These are phyloP conservation scores for Drosophila tanythrix DNA, from an alignment of 2,888 invertebrate genomes.

Conservation along the genomic window DNA sequence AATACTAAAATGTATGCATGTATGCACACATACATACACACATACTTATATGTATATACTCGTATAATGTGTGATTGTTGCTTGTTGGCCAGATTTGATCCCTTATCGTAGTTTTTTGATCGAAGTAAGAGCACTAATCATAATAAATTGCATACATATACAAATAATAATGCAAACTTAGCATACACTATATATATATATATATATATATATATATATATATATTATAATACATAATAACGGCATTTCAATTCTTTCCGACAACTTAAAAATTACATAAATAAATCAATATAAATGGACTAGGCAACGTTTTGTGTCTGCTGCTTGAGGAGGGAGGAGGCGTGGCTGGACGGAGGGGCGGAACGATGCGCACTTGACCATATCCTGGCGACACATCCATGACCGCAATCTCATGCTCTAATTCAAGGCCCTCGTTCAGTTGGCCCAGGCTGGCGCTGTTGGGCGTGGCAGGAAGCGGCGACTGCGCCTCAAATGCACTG, in stretches of 20 bases:
- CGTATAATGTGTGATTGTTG: constrained; percentile 45
- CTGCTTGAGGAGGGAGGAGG: constrained; percentile 17
- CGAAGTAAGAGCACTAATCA: constrained; percentile 35
- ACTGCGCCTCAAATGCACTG: constrained; percentile 63
- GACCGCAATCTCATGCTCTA: constrained; percentile 21
- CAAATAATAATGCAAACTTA: constrained; percentile 11
- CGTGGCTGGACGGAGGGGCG: constrained; percentile 2
- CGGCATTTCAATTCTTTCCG: constrained; percentile 44
- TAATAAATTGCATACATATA: constrained; percentile 3
- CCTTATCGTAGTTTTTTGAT: constrained; percentile 27
- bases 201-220: neutral
- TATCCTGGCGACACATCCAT: constrained; percentile 31
- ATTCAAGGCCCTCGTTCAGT: constrained; percentile 55
- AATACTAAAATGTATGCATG: constrained; percentile 12
- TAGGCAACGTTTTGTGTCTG: constrained; percentile 33
- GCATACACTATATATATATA: neutral
- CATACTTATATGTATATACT: constrained; percentile 6
- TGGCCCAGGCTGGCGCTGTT: constrained; percentile 52
- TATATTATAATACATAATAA: constrained; percentile 19
- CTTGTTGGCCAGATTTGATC: constrained; percentile 36
- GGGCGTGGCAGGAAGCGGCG: constrained; percentile 30
- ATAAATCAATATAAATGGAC: constrained; percentile 21
- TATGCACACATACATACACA: neutral
- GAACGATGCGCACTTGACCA: constrained; percentile 1
- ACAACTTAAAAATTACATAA: constrained; percentile 45